Evolutionary conservation across 2,113 vertebrate species (phyloP), one percentile per base, ranked within the genome.

Genomic region (Glaucomys volans): DNA sequence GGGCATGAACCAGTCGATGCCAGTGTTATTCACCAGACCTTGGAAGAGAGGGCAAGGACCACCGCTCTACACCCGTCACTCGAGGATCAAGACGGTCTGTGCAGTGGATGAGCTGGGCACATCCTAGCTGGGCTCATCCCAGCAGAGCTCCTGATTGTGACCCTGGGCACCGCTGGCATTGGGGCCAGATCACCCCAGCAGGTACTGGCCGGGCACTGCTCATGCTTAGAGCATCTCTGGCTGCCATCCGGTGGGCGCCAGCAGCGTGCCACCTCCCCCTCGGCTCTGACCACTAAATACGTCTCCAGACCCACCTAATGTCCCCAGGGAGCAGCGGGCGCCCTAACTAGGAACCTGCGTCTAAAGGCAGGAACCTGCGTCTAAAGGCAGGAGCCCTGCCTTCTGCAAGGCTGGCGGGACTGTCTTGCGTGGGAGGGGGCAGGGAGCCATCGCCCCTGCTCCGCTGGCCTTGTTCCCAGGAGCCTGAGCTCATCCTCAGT

Each of bases 1-100:
- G 2, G 99, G 99, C 97, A 99, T 98, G 98, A 99, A 99, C 99
- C 99, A 99, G 97, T 99, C 99, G 13, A 99, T 99, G 4, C 99
- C 99, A 47, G 99, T 99, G 97, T 99, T 99, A 96, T 99, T 99
- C 92, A 99, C 99, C 81, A 99, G 98, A 92, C 99, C 99, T 99
- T 96, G 92, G 95, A 97, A 95, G 12, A 7, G 81, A 8, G 0
- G 57, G 50, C 80, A 5, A 40, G 40, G 96, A 77, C 47, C 77
- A 50, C 5, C 50, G 2, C 5, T 50, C 35, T 67, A 76, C n/a
- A 1, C 84, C 22, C 0, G 47, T 40, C 1, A 0, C 47, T 11
- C 72, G 20, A 42, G 7, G 17, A 6, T 0, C 0, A 1, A 5
- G 22, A 1, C 5, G 0, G 0, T 35, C 94, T 94, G 3, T 4